Conservation (phyloP, 2,888 invertebrate species). For the Norana najaformis region DNA sequence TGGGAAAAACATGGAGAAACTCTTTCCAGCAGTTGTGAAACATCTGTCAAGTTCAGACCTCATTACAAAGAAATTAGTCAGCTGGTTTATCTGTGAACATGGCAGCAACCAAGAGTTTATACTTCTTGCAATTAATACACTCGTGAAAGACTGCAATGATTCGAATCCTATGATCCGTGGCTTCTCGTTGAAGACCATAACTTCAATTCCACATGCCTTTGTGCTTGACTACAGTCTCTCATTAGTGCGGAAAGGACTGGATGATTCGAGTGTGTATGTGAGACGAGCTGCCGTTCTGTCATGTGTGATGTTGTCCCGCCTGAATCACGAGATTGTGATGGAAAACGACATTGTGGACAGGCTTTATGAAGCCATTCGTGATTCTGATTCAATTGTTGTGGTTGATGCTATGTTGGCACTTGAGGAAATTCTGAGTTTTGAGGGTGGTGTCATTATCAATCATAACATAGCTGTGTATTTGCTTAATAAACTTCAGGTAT, state of each 20-base stretch:
- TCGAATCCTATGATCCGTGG: conserved; percentile 58
- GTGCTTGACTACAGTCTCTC: conserved; percentile 49
- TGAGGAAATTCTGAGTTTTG: conserved; percentile 55
- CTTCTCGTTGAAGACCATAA: conserved; percentile 54
- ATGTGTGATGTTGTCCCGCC: conserved; percentile 44
- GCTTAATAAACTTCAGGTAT: conserved; percentile 44
- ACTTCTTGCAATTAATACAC: conserved; percentile 58
- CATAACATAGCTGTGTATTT: conserved; percentile 55
- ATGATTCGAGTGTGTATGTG: conserved; percentile 58
- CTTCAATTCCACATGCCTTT: conserved; percentile 48
- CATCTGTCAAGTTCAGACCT: conserved; percentile 54
- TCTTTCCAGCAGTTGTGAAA: conserved; percentile 53
- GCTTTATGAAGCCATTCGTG: conserved; percentile 56
- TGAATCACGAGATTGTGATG: conserved; percentile 42
- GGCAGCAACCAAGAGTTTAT: conserved; percentile 49
- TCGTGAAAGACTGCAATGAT: conserved; percentile 56
- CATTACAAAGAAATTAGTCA: conserved; percentile 54
- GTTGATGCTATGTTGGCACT: conserved; percentile 53
- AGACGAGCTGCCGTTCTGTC: conserved; percentile 53
- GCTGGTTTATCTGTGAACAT: conserved; percentile 48
- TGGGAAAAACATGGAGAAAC: conserved; percentile 28
- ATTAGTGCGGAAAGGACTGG: conserved; percentile 41
- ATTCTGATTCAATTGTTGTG: conserved; percentile 57
- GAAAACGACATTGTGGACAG: conserved; percentile 52
- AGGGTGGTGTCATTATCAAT: conserved; percentile 59